Conservation (phyloP, 2,797 vertebrate genomes). For the Hephaestus fuliginosus region DNA sequence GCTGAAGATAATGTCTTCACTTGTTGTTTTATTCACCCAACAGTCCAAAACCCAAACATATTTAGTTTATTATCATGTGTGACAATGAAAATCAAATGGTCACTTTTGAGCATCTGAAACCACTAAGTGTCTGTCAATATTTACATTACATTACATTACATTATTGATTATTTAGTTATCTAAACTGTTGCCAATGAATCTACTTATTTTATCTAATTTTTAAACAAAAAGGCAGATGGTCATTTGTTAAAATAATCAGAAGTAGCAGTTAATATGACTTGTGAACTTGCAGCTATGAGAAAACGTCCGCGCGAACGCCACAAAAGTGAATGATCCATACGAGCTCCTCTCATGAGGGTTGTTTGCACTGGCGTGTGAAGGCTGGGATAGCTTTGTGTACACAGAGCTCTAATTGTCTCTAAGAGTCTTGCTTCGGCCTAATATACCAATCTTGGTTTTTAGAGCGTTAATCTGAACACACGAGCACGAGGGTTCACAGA, state of each 20-base stretch:
- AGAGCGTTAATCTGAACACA: slow-evolving; percentile 52
- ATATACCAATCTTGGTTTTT: slow-evolving; percentile 45
- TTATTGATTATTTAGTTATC: too few relatives aligned
- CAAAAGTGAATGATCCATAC: neutral
- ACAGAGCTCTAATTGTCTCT: slow-evolving; percentile 34
- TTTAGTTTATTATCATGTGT: neutral
- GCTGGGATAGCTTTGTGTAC: neutral
- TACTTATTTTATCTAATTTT: neutral
- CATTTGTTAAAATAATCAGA: neutral
- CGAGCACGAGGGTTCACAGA: slow-evolving; percentile 40
- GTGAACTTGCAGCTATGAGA: neutral
- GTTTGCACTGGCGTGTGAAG: neutral
- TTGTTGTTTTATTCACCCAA: neutral
- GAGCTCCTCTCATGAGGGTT: neutral
- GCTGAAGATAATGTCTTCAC: neutral
- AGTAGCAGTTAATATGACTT: neutral
- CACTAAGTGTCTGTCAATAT: neutral
- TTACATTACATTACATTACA: too few relatives aligned
- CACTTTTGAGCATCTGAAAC: neutral
- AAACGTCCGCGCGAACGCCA: neutral
- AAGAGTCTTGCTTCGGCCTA: slow-evolving; percentile 28
- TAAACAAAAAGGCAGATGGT: neutral
- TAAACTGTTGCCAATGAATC: too few relatives aligned
- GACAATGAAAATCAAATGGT: neutral
- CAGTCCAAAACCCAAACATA: neutral